Evolutionary conservation across 2,113 vertebrate species (phyloP).

Genomic region (Nycticorax nycticorax): DNA sequence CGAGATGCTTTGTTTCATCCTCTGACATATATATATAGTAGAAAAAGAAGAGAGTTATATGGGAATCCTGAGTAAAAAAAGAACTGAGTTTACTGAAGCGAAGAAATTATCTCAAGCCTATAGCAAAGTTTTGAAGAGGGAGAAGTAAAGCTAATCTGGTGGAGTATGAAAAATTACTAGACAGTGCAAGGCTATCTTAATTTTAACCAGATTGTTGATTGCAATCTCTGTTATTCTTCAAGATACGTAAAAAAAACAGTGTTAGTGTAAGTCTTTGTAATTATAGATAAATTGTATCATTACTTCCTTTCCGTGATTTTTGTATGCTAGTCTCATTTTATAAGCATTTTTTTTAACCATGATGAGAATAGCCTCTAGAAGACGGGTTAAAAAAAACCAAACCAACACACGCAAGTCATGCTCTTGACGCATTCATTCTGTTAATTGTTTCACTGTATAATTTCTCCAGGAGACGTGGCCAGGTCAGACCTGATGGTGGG

Average conservation of each 20-base stretch:
- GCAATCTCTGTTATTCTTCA: background rate
- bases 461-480: background rate
- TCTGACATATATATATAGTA: background rate
- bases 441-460: background rate
- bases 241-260: background rate
- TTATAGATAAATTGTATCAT: background rate
- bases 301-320: background rate
- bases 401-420: background rate
- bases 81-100: background rate
- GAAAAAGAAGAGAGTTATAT: background rate
- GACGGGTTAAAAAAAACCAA: background rate
- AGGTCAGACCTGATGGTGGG: constrained; percentile 56
- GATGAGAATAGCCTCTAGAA: background rate
- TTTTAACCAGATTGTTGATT: background rate
- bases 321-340: background rate
- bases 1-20: background rate
- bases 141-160: background rate
- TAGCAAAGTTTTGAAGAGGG: background rate
- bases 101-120: background rate
- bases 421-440: background rate
- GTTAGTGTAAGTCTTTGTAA: background rate
- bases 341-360: background rate
- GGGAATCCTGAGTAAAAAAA: background rate
- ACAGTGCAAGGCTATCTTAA: background rate
- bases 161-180: background rate